These are phyloP conservation scores for Dromaius novaehollandiae DNA, from an alignment of 2,113 vertebrate genomes.

Conservation along the genomic window DNA sequence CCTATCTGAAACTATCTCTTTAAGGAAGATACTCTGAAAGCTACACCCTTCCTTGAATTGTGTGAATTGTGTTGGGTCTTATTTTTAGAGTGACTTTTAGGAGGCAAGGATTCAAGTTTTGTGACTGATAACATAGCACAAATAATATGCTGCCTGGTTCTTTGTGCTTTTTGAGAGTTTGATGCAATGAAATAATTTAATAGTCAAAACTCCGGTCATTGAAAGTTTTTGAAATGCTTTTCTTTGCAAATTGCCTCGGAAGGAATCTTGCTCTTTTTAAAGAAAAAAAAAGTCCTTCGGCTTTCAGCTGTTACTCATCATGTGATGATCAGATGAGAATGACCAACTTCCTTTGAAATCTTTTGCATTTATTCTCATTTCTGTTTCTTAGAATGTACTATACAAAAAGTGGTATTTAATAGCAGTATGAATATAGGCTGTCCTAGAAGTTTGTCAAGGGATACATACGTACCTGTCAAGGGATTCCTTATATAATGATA, in stretches of 20 bases:
- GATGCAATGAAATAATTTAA: neutral
- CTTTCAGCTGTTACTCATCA: neutral
- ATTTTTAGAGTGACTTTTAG: neutral
- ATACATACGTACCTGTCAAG: neutral
- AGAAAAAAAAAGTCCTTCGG: neutral
- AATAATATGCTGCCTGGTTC: neutral
- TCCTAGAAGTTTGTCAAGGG: neutral
- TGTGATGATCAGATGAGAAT: constrained; percentile 43
- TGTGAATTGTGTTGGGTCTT: neutral
- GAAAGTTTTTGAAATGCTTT: neutral
- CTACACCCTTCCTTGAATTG: neutral
- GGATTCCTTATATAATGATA: neutral
- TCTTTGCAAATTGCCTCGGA: neutral
- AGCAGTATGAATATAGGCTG: neutral
- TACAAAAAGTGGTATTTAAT: neutral
- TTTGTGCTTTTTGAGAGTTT: neutral
- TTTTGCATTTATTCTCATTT: neutral
- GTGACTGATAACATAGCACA: neutral
- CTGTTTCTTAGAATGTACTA: neutral
- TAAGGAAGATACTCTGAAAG: neutral
- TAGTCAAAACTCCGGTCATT: neutral
- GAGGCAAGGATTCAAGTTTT: neutral
- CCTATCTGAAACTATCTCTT: neutral
- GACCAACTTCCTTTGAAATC: constrained; percentile 25
- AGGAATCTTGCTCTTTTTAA: neutral